Evolutionary conservation across 2,888 invertebrate genomes (phyloP), one percentile per base, ranked within the genome.

Genomic region (Punctoribates punctum): DNA sequence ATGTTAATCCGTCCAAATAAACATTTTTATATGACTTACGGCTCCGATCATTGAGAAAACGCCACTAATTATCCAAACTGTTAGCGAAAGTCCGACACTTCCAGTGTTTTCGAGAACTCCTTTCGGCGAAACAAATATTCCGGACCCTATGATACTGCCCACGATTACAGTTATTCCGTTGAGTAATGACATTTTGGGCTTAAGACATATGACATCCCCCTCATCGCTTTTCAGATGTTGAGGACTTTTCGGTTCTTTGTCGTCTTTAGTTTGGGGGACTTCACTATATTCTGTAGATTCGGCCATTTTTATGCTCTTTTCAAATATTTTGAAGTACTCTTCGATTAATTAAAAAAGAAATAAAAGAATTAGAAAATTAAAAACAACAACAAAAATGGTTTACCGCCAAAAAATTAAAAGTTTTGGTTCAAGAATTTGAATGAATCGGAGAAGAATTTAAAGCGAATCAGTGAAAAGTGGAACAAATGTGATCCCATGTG

Each of bases 31-130:
- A 27, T 13, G 4, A 72, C 75, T 75, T 51, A 75, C 75, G 9
- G 98, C 97, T 86, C 93, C 90, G 82, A 96, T 93, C 92, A 96
- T 95, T 77, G 96, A 96, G 84, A 96, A 98, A 0, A 97, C 83
- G 42, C 98, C 98, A 29, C 96, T 94, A 73, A 89, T 87, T 0
- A 93, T 87, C 98, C 98, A 98, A 8, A 98, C 95, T 48, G 97
- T 85, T 15, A 99, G 86, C 74, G 96, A 92, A 70, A 93, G 88
- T 81, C 97, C 97, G 0, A 97, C 95, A 80, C 95, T 96, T 67
- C 97, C 96, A 0, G 95, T 94, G 81, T 93, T 88, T 84, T 88
- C 88, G 48, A 96, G 86, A 0, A 97, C 96, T 0, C 96, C 96
- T 75, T 93, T 91, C 0, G 96, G 96, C 15, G 94, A 94, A 74